Conservation (phyloP, 2,797 vertebrate genomes). For the Cynodonichthys magdalenae region DNA sequence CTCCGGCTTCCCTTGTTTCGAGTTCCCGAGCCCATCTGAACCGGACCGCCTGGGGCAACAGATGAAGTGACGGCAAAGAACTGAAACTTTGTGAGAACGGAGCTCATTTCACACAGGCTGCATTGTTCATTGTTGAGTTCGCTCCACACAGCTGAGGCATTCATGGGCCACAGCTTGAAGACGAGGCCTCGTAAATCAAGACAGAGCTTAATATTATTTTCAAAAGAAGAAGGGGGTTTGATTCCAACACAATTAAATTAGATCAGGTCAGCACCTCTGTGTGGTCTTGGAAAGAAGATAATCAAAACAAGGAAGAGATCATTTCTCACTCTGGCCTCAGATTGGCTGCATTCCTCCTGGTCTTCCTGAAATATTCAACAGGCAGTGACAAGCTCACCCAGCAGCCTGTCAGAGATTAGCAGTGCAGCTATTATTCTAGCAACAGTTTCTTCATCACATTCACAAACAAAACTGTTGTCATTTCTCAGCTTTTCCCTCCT, state of each 20-base stretch:
- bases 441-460: too few relatives aligned
- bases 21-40: slow-evolving; percentile 42
- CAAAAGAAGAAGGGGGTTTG: not conserved
- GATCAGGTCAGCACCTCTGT: not conserved
- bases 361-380: slow-evolving; percentile 35
- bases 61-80: slow-evolving; percentile 56
- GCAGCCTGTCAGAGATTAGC: slow-evolving; percentile 29
- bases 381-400: slow-evolving; percentile 46
- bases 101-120: slow-evolving; percentile 55
- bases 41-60: slow-evolving; percentile 30
- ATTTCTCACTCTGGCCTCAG: slow-evolving; percentile 31
- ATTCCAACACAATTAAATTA: not conserved
- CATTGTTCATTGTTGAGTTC: slow-evolving; percentile 64
- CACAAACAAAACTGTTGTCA: slow-evolving; percentile 18
- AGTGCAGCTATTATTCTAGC: slow-evolving; percentile 37
- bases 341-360: slow-evolving; percentile 52
- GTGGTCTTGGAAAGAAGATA: not conserved
- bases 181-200: slow-evolving; percentile 36
- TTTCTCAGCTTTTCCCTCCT: too few relatives aligned
- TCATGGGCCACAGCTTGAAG: slow-evolving; percentile 51
- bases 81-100: slow-evolving; percentile 56
- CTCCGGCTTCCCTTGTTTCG: slow-evolving; percentile 46
- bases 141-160: slow-evolving; percentile 61
- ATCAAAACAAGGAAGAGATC: slow-evolving; percentile 19
- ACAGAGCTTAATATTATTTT: slow-evolving; percentile 6